A percentile compares a stretch with the other conserved stretches of the same genome.
phyloP scores from a whole-genome alignment of 2,888 invertebrate genomes.

The Nasonia oneida region DNA sequence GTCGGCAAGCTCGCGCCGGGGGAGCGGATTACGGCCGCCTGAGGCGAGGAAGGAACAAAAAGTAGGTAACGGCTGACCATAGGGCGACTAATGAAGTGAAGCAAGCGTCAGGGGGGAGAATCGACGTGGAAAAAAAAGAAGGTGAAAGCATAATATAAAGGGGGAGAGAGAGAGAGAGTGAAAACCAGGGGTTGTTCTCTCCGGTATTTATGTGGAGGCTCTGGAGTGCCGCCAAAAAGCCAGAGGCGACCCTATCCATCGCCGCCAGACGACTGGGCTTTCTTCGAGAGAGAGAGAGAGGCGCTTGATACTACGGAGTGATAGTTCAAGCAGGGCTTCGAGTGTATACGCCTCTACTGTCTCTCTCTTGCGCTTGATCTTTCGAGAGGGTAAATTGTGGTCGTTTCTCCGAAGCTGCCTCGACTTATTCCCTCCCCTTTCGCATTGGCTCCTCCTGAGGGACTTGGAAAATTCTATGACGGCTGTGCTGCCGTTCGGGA shows the following conservation, averaged over 20 bases:
- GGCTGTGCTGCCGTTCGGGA: neutral
- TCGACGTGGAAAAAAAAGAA: conserved; percentile 54
- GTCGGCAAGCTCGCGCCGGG: neutral
- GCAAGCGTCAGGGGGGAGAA: conserved; percentile 54
- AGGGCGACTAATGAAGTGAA: conserved; percentile 50
- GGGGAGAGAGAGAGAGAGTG: conserved; percentile 41
- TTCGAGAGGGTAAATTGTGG: conserved; percentile 53
- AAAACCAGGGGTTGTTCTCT: conserved; percentile 57
- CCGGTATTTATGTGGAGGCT: conserved; percentile 55
- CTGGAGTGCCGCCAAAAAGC: conserved; percentile 78
- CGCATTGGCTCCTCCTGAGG: conserved; percentile 58
- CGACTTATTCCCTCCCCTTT: conserved; percentile 64
- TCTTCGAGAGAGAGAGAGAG: conserved; percentile 49
- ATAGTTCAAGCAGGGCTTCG: conserved; percentile 50
- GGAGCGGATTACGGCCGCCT: neutral
- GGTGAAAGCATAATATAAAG: conserved; percentile 49
- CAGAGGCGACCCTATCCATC: conserved; percentile 75
- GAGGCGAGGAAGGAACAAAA: neutral
- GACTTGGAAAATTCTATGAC: conserved; percentile 24
- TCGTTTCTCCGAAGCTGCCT: conserved; percentile 6
- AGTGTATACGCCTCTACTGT: conserved; percentile 57
- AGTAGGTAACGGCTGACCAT: conserved; percentile 4
- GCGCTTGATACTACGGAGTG: conserved; percentile 60
- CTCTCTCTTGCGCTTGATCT: conserved; percentile 53
- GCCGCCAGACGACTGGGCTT: conserved; percentile 27